Percentiles rank a stretch among this genome's conserved stretches.
phyloP scores from a whole-genome alignment of 1,140 invertebrate species.

The Amyelois transitella region DNA sequence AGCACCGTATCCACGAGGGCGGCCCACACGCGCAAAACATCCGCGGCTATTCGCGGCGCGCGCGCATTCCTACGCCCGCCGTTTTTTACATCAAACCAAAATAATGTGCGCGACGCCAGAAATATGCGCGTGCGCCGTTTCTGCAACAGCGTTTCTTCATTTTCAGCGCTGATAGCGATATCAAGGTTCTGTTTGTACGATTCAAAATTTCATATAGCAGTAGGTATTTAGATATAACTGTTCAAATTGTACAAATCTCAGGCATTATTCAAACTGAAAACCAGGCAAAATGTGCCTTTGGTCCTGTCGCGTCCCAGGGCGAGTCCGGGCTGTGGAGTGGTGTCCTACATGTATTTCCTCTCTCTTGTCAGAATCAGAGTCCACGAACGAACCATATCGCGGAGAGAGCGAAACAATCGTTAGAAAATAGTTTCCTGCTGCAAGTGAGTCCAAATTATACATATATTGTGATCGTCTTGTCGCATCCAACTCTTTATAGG shows the following conservation, averaged over 20 bases:
- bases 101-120: constrained; percentile 46
- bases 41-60: constrained; percentile 46
- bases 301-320: constrained; percentile 1
- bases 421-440: constrained; percentile 68
- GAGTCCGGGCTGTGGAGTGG: constrained; percentile 10
- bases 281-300: not conserved
- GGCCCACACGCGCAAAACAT: constrained; percentile 28
- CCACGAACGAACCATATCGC: constrained; percentile 68
- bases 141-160: constrained; percentile 11
- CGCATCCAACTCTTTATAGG: constrained; percentile 14
- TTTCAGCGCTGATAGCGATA: constrained; percentile 4
- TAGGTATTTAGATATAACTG: no score
- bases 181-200: constrained; percentile 13
- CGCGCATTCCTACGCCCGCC: constrained; percentile 46
- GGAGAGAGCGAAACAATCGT: constrained; percentile 68
- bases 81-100: constrained; percentile 49
- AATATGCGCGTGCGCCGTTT: constrained; percentile 37
- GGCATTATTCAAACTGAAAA: not conserved
- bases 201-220: no score
- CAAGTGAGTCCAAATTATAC: constrained; percentile 60
- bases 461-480: constrained; percentile 28
- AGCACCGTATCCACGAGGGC: not conserved
- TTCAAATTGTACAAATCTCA: constrained; percentile 3
- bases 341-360: constrained; percentile 48
- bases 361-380: constrained; percentile 69